Conservation (phyloP, 2,113 vertebrate genomes). For the Madoqua kirkii region DNA sequence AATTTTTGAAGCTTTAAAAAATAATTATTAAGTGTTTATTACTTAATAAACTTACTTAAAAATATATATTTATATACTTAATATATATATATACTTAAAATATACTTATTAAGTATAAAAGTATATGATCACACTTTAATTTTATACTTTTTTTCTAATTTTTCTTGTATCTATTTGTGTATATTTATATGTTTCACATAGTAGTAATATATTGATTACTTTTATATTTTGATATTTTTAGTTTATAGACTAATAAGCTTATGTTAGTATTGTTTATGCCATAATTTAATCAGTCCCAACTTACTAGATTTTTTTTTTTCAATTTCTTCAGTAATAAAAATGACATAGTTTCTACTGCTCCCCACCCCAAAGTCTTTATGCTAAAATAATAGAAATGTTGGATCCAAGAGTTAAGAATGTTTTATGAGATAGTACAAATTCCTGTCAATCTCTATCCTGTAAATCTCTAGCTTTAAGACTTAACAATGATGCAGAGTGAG, state of each 20-base stretch:
- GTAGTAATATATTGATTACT: not conserved
- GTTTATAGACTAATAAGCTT: not conserved
- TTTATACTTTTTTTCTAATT: slow-evolving; percentile 8
- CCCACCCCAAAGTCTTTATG: not conserved
- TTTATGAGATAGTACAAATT: not conserved
- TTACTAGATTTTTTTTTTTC: slow-evolving; percentile 2
- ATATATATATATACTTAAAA: too few species aligned
- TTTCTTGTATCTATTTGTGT: not conserved
- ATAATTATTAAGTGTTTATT: not conserved
- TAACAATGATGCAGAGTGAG: not conserved
- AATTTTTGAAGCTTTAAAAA: not conserved
- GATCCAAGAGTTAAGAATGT: not conserved
- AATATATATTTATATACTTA: too few species aligned
- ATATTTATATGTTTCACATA: slow-evolving; percentile 1
- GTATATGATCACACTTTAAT: not conserved
- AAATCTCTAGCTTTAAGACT: not conserved
- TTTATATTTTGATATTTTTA: not conserved
- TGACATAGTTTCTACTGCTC: not conserved
- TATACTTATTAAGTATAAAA: not conserved
- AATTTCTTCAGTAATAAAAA: slow-evolving; percentile 7
- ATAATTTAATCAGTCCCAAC: not conserved
- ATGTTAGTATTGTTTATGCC: not conserved
- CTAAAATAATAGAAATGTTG: not conserved
- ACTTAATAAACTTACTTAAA: too few species aligned
- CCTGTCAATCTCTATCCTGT: slow-evolving; percentile 9